phyloP scores from a whole-genome alignment of 2,113 vertebrate species.

The Polyodon spathula region DNA sequence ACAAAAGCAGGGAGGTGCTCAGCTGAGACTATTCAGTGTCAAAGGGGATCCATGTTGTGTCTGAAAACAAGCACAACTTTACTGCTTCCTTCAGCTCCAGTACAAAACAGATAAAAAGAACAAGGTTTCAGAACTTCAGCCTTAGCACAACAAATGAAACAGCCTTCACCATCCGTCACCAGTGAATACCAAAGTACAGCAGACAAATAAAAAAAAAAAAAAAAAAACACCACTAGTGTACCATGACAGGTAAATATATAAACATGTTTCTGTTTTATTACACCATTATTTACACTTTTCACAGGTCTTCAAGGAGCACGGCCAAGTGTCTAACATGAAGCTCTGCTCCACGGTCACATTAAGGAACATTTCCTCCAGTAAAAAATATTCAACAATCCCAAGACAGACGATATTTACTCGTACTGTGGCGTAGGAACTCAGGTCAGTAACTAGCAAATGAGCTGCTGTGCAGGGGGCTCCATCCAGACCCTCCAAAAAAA shows the following conservation, averaged over 20 bases:
- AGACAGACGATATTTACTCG: constrained; percentile 46
- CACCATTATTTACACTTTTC: constrained; percentile 90
- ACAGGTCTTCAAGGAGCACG: constrained; percentile 64
- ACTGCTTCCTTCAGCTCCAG: no score
- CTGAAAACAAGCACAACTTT: no score
- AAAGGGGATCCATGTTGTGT: no score
- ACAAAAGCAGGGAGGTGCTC: no score
- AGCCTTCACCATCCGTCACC: constrained; percentile 38
- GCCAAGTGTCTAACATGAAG: constrained; percentile 50
- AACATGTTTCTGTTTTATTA: constrained; percentile 65
- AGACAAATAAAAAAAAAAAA: constrained; percentile 52
- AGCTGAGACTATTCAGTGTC: no score
- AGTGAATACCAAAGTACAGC: constrained; percentile 51
- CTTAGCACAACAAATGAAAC: constrained; percentile 33
- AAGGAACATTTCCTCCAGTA: constrained; percentile 47
- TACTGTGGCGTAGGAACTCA: constrained; percentile 42
- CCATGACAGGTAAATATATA: constrained; percentile 70
- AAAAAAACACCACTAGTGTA: constrained; percentile 60
- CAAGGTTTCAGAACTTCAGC: constrained; percentile 25
- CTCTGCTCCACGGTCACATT: constrained; percentile 51
- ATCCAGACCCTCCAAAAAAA: no score
- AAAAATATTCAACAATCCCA: constrained; percentile 25
- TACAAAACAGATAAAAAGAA: no score
- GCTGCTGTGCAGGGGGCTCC: constrained; percentile 38
- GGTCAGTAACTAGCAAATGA: constrained; percentile 37